Evolutionary conservation across 1,140 invertebrate genomes (phyloP), one percentile per base, ranked within the genome.

Genomic region (Cephus cinctus): DNA sequence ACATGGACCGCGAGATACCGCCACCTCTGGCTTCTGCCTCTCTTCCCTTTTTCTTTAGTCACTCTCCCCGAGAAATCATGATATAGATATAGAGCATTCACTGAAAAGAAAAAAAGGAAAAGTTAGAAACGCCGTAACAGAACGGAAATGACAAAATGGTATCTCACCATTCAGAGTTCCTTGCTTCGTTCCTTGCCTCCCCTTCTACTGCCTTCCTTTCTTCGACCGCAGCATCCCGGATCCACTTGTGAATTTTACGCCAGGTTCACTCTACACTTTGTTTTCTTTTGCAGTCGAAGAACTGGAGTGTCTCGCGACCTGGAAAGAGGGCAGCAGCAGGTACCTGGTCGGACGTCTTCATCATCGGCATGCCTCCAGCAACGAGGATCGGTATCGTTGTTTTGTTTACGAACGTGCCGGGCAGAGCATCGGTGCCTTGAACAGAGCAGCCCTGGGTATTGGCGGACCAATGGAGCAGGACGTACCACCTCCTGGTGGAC

Each of bases 361-460:
- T 56, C 87, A 90, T 77, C 86, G 86, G 66, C 88, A 92, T 73
- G 88, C 89, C 27, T 89, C 89, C 46, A 89, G 88, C 54, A 92
- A 93, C 75, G 92, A 95, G 72, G 92, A 95, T 71, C 83, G 89
- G 45, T 96, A 92, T 75, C 81, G 92, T 50, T 95, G 93, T 79
- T 96, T 94, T 78, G 90, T 95, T 23, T 93, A 90, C 75, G 90
- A 93, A 75, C 87, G 88, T 77, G 85, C 81, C 15, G 69, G 60
- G 4, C 78, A 73, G 50, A 67, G 54, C 5, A 38, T 42, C 22
- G 59, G 66, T 21, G 66, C 60, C 35, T 47, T 71, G 44, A 69
- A 63, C 38, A 61, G 70, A 36, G 65, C 68, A 32, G 60, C 61
- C 15, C 34, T 59, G 3, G 57, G 71, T 38, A 68, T 73, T 43